phyloP scores from a whole-genome alignment of 2,888 invertebrate genomes.

The Serrognathus titanus region DNA sequence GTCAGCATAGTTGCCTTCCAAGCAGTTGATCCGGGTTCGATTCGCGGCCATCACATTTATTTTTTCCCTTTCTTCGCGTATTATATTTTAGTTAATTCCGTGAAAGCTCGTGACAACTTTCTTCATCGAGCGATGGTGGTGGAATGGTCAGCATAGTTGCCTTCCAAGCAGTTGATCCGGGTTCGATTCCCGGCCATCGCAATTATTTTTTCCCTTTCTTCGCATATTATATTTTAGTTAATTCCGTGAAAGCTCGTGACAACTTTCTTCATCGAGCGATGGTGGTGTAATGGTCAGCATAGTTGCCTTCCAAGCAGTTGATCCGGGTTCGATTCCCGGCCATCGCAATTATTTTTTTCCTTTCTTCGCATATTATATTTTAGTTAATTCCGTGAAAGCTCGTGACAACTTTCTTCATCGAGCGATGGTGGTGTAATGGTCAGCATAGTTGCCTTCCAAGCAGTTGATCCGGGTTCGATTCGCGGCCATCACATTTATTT shows the following conservation, averaged over 20 bases:
- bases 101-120: too few species aligned
- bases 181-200: slow-evolving; percentile 50
- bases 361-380: too few species aligned
- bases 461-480: slow-evolving; percentile 52
- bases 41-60: slow-evolving; percentile 44
- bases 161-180: slow-evolving; percentile 52
- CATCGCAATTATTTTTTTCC: slow-evolving; percentile 27
- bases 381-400: too few species aligned
- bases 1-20: slow-evolving; percentile 51
- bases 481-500: slow-evolving; percentile 41
- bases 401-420: too few species aligned
- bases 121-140: slow-evolving; percentile 25
- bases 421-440: slow-evolving; percentile 43
- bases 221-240: too few species aligned
- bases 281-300: slow-evolving; percentile 49
- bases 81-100: too few species aligned
- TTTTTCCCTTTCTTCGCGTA: neutral
- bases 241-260: too few species aligned
- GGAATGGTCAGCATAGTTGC: slow-evolving; percentile 51
- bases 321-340: slow-evolving; percentile 52
- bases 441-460: slow-evolving; percentile 52
- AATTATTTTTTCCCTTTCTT: neutral
- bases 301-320: slow-evolving; percentile 52
- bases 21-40: slow-evolving; percentile 52
- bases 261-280: slow-evolving; percentile 1